phyloP scores from a whole-genome alignment of 1,140 invertebrate species.

The Drosophila seguyi region DNA sequence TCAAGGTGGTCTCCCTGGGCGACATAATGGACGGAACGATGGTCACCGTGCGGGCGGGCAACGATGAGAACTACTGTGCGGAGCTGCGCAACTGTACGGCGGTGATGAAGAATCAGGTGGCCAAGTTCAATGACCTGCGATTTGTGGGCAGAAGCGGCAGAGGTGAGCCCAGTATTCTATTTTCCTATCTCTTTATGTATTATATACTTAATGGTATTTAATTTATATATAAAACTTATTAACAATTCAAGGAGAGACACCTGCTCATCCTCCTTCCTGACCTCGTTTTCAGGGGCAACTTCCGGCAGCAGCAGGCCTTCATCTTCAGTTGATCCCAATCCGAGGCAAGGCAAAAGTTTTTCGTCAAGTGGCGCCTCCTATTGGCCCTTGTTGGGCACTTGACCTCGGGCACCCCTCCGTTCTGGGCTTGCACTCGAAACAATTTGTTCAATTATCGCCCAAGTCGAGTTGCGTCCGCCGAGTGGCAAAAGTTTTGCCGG shows the following conservation, averaged over 20 bases:
- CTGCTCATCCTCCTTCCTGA: neutral
- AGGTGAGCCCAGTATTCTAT: constrained; percentile 87
- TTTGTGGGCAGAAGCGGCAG: constrained; percentile 98
- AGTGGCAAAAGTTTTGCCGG: constrained; percentile 73
- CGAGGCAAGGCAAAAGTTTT: constrained; percentile 37
- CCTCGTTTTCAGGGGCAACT: neutral
- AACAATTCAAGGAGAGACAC: neutral
- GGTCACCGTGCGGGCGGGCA: constrained; percentile 97
- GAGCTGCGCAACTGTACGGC: constrained; percentile 97
- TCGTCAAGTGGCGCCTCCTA: constrained; percentile 41
- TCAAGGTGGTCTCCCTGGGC: constrained; percentile 95
- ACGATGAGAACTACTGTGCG: constrained; percentile 98
- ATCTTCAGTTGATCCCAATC: constrained; percentile 11
- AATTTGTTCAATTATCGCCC: constrained; percentile 82
- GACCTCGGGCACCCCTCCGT: neutral
- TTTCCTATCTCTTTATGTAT: neutral
- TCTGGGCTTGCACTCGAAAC: constrained; percentile 70
- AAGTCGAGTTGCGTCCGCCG: constrained; percentile 26
- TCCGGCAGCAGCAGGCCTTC: neutral
- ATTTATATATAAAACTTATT: neutral
- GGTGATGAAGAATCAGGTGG: constrained; percentile 98
- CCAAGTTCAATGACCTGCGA: constrained; percentile 98
- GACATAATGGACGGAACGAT: constrained; percentile 98
- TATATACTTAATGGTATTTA: neutral
- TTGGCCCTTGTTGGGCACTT: constrained; percentile 48